A percentile compares a stretch with the other conserved stretches of the same genome.
Conservation (phyloP, 37 sponge, comb jelly and placozoan species). For the Corticium candelabrum region DNA sequence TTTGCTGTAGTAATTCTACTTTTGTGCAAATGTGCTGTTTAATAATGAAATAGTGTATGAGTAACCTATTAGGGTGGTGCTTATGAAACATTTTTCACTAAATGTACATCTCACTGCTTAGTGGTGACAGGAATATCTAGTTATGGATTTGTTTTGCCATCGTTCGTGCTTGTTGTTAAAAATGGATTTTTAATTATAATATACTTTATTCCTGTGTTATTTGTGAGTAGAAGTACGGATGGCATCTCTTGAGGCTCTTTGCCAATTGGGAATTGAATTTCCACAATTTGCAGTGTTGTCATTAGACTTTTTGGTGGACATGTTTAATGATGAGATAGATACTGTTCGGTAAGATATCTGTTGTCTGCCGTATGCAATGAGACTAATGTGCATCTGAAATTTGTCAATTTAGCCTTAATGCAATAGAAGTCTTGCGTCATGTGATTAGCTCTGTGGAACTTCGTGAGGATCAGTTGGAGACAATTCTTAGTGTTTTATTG, state of each 20-base stretch:
- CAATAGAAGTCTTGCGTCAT: not conserved
- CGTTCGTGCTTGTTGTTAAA: no score
- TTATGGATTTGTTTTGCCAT: no score
- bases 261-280: constrained; percentile 28
- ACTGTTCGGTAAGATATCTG: constrained; percentile 33
- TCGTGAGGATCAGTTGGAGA: constrained; percentile 84
- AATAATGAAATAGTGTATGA: no score
- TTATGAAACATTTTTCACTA: no score
- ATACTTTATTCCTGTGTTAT: not conserved
- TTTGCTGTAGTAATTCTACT: no score
- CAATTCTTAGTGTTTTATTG: constrained; percentile 54
- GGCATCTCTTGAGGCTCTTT: constrained; percentile 70
- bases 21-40: no score
- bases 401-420: constrained; percentile 2
- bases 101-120: no score
- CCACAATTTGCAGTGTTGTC: constrained; percentile 45
- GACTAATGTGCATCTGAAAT: not conserved
- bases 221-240: constrained; percentile 59
- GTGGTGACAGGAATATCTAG: no score
- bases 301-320: constrained; percentile 80
- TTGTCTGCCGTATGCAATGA: not conserved
- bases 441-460: constrained; percentile 25
- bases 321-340: constrained; percentile 93
- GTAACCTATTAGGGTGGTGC: no score
- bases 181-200: not conserved